Conservation (phyloP, 2,797 vertebrate genomes). For the Leptatherina wallacei region DNA sequence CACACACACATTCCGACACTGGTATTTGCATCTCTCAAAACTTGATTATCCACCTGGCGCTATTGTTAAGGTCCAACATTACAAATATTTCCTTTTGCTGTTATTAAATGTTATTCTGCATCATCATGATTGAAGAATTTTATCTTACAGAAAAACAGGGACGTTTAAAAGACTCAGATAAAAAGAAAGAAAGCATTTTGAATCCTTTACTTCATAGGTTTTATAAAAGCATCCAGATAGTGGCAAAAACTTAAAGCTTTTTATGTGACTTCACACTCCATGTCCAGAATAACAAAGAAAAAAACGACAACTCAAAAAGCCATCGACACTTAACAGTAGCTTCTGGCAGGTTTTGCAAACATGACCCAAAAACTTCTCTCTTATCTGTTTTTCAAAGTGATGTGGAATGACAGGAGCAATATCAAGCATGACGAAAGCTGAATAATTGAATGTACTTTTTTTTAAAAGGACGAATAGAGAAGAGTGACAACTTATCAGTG, state of each 20-base stretch:
- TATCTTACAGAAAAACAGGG: neutral
- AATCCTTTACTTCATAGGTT: neutral
- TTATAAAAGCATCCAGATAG: slow-evolving; percentile 14
- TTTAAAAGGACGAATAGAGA: slow-evolving; percentile 76
- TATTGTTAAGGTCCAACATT: slow-evolving; percentile 50
- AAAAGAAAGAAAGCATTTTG: neutral
- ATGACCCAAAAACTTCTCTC: slow-evolving; percentile 68
- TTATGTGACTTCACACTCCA: slow-evolving; percentile 24
- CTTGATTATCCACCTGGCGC: slow-evolving; percentile 57
- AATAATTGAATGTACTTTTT: slow-evolving; percentile 79
- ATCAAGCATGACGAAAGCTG: slow-evolving; percentile 71
- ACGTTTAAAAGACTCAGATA: neutral
- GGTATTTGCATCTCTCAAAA: slow-evolving; percentile 45
- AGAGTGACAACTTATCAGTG: slow-evolving; percentile 81
- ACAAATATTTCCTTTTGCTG: slow-evolving; percentile 16
- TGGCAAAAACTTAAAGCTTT: neutral
- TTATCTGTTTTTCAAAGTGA: slow-evolving; percentile 73
- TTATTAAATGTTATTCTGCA: neutral
- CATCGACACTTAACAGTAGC: slow-evolving; percentile 61
- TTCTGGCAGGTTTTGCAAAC: slow-evolving; percentile 66
- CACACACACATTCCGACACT: slow-evolving; percentile 31
- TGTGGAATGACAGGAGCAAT: slow-evolving; percentile 71
- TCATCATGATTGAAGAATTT: neutral
- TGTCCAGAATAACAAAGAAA: slow-evolving; percentile 35
- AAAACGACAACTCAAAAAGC: slow-evolving; percentile 19